phyloP scores from a whole-genome alignment of 2,888 invertebrate genomes.

The Atherix ibis region DNA sequence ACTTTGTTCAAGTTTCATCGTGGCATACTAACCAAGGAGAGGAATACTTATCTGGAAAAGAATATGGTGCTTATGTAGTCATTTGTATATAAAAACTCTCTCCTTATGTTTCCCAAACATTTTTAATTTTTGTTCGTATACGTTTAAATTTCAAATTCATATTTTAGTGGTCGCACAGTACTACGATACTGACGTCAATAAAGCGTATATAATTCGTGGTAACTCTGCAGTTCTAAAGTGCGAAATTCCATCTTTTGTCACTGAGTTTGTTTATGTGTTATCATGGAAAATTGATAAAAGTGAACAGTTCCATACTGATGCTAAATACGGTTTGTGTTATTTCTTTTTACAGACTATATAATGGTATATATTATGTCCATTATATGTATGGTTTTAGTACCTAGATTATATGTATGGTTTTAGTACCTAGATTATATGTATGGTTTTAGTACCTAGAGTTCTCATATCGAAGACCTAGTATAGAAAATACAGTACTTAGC shows the following conservation, averaged over 20 bases:
- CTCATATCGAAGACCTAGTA: background rate
- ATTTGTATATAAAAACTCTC: background rate
- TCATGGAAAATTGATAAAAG: slow-evolving; percentile 66
- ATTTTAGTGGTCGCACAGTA: slow-evolving; percentile 73
- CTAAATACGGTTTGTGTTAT: slow-evolving; percentile 30
- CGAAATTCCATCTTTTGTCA: slow-evolving; percentile 82
- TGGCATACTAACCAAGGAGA: slow-evolving; percentile 62
- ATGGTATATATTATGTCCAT: too few relatives aligned
- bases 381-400: too few relatives aligned
- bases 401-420: background rate
- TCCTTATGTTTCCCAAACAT: background rate
- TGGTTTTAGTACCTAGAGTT: background rate
- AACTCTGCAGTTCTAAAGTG: slow-evolving; percentile 79
- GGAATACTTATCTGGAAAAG: slow-evolving; percentile 30
- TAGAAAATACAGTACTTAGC: too few relatives aligned
- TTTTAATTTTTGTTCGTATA: background rate
- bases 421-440: background rate
- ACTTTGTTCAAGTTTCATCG: slow-evolving; percentile 74
- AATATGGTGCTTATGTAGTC: slow-evolving; percentile 34
- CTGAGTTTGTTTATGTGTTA: slow-evolving; percentile 76
- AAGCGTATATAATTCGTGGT: slow-evolving; percentile 78
- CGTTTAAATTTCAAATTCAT: too few relatives aligned
- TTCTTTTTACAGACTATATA: too few relatives aligned
- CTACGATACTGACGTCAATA: slow-evolving; percentile 82
- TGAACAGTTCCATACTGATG: slow-evolving; percentile 30